These are phyloP conservation scores for Strigamia maritima DNA, from an alignment of 2,888 invertebrate genomes.

Conservation along the genomic window DNA sequence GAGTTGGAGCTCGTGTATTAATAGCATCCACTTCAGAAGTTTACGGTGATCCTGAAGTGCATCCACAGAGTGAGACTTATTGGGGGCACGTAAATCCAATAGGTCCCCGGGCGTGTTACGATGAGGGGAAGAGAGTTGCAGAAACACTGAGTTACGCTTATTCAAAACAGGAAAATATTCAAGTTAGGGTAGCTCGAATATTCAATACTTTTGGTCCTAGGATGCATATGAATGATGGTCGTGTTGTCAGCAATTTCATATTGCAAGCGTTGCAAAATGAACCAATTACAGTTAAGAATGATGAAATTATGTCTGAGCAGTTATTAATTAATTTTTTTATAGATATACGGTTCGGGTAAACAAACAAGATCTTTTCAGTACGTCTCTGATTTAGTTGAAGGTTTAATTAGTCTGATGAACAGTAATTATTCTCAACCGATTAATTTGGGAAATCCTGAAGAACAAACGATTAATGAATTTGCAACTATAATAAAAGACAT, in stretches of 20 bases:
- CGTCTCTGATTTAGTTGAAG: constrained; percentile 93
- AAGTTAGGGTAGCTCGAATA: constrained; percentile 93
- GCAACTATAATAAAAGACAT: constrained; percentile 56
- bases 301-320: not conserved
- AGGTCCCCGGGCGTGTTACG: constrained; percentile 93
- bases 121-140: constrained; percentile 98
- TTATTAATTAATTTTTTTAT: constrained; percentile 35
- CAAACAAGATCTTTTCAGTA: constrained; percentile 94
- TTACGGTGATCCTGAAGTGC: constrained; percentile 97
- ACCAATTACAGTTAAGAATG: constrained; percentile 71
- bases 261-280: constrained; percentile 92
- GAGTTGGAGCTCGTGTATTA: constrained; percentile 85
- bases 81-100: constrained; percentile 99
- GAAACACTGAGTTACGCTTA: constrained; percentile 96
- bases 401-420: constrained; percentile 85
- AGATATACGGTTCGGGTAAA: constrained; percentile 59
- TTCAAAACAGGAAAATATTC: constrained; percentile 88
- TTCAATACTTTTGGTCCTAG: constrained; percentile 98
- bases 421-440: constrained; percentile 89
- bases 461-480: constrained; percentile 84
- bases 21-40: constrained; percentile 99
- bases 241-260: constrained; percentile 98
- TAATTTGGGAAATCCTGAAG: constrained; percentile 96
- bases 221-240: constrained; percentile 98
- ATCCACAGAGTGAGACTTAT: constrained; percentile 96